Conservation (phyloP, 2,113 vertebrate genomes). For the Brachyhypopomus gauderio region DNA sequence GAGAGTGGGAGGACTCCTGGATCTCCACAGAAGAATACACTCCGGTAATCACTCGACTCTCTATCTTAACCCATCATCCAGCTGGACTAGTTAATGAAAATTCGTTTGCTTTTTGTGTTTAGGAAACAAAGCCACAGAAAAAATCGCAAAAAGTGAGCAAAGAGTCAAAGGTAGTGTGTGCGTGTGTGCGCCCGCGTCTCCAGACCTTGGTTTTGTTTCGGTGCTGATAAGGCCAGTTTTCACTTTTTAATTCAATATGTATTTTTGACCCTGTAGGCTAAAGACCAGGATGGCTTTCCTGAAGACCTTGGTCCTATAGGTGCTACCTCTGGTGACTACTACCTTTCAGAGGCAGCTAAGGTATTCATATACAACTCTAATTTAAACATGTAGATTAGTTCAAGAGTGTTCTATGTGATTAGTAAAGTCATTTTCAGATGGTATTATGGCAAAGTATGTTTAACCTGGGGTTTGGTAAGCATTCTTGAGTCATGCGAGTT, state of each 20-base stretch:
- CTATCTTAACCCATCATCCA: background rate
- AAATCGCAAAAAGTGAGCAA: conserved; percentile 30
- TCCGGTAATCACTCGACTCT: conserved; percentile 47
- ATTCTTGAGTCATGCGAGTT: background rate
- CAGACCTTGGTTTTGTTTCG: background rate
- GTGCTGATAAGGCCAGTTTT: background rate
- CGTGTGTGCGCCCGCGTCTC: background rate
- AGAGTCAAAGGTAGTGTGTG: conserved; percentile 53
- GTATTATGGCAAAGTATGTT: background rate
- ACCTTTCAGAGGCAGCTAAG: conserved; percentile 70
- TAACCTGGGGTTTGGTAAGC: background rate
- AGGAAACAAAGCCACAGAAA: conserved; percentile 60
- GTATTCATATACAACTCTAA: conserved; percentile 45
- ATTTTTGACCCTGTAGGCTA: conserved; percentile 48
- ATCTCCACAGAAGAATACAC: conserved; percentile 34
- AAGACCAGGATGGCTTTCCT: conserved; percentile 17
- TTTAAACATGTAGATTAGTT: background rate
- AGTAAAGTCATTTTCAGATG: background rate
- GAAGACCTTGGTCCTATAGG: conserved; percentile 53
- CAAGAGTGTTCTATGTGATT: background rate
- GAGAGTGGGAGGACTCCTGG: conserved; percentile 14
- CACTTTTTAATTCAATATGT: background rate
- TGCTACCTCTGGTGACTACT: conserved; percentile 56
- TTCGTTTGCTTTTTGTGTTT: conserved; percentile 8
- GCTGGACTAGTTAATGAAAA: background rate